Evolutionary conservation across 2,888 invertebrate genomes (phyloP), one percentile per base, ranked within the genome.

Genomic region (Scaptomyza tumidula): DNA sequence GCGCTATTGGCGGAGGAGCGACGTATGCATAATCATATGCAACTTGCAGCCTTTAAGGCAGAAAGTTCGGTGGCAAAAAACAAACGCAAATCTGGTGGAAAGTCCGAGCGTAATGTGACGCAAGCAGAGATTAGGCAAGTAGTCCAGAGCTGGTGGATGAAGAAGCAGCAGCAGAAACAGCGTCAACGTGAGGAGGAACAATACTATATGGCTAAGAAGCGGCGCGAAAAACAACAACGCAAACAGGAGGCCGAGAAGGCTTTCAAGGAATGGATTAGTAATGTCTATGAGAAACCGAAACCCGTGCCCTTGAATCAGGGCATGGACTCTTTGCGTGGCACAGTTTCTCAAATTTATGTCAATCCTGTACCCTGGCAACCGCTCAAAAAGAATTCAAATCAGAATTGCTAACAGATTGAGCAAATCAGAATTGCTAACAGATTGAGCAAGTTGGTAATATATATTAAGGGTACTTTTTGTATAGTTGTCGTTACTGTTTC

Each of bases 221-320:
- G 39, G 1, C 31, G 46, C 2, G 76, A 87, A 9, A 69, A 85
- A 45, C 63, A 73, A 6, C 79, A 67, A 0, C 88, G 90, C 11
- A 86, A 82, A 14, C 52, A 75, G 55, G 60, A 85, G 53, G 86
- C 91, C 16, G 66, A 73, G 1, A 39, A 53, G 35, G 90, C 91
- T 19, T 92, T 90, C 87, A 54, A 88, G 13, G 80, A 79, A 16
- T 92, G 92, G 92, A 64, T 91, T 7, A 75, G 84, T 44, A 87
- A 80, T 5, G 92, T 86, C 3, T 74, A 80, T 3, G 78, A 79
- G 3, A 92, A 91, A 61, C 92, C 92, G 2, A 92, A 91, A 49
- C 92, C 92, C 10, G 92, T 92, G 29, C 92, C 92, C 2, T 68
- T 92, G 31, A 92, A 92, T 64, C 89, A 89, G 54, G 92, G 92